Percentiles rank a stretch among this genome's conserved stretches.
phyloP scores from a whole-genome alignment of 2,113 vertebrate species.

The Pelvicachromis taeniatus region DNA sequence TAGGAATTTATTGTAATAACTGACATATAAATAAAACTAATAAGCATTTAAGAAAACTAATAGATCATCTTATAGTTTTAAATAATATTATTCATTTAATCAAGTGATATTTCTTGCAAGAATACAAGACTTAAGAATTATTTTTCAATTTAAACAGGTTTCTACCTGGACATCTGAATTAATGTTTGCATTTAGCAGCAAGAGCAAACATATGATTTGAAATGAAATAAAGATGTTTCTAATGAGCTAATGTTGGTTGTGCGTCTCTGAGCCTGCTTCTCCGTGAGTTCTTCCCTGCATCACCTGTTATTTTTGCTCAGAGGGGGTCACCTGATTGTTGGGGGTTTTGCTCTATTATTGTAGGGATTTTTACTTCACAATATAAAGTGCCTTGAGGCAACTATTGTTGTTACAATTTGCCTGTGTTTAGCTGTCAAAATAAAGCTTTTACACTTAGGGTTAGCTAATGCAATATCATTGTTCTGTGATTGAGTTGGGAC shows the following conservation, averaged over 20 bases:
- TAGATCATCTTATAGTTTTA: too few species aligned
- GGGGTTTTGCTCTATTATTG: neutral
- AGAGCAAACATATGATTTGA: neutral
- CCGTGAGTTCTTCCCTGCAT: neutral
- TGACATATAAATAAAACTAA: too few species aligned
- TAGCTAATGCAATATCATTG: neutral
- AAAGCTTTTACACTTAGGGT: neutral
- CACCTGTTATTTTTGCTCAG: neutral
- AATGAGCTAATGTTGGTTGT: neutral
- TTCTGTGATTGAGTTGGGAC: neutral
- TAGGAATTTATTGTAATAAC: neutral
- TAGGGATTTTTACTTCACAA: neutral
- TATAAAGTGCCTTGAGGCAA: neutral
- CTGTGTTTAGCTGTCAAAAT: neutral
- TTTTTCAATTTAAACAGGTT: neutral
- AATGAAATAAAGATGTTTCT: neutral
- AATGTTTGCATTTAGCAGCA: neutral
- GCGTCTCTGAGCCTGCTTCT: neutral
- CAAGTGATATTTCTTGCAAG: too few species aligned
- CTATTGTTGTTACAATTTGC: neutral
- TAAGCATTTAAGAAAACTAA: too few species aligned
- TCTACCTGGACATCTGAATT: neutral
- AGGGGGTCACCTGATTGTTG: neutral
- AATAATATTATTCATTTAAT: too few species aligned
- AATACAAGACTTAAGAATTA: too few species aligned